Conservation (phyloP, 35 echinoderm and acorn worm species). For the Apostichopus japonicus region DNA sequence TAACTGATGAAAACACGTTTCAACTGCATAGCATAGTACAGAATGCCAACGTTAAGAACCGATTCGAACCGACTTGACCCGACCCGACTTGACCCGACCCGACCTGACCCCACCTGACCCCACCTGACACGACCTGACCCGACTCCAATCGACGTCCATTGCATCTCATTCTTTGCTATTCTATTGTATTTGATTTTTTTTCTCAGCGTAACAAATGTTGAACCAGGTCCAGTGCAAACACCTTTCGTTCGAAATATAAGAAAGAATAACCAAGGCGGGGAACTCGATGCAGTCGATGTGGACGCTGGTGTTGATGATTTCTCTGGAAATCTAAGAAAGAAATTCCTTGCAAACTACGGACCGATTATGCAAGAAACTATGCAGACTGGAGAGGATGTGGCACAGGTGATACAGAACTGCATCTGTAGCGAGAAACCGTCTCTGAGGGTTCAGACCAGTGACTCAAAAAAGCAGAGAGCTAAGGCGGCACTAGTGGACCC, state of each 20-base stretch:
- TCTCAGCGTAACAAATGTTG: not conserved
- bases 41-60: no score
- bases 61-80: no score
- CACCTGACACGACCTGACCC: not conserved
- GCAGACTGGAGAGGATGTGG: not conserved
- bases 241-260: not conserved
- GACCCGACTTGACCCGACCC: no score
- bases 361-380: not conserved
- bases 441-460: not conserved
- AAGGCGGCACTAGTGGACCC: not conserved
- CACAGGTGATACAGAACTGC: not conserved
- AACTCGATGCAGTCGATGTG: not conserved
- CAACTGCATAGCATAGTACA: no score
- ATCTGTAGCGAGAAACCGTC: not conserved
- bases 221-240: slow-evolving; percentile 5
- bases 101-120: no score
- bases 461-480: not conserved
- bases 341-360: not conserved
- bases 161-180: not conserved
- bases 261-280: not conserved
- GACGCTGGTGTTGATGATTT: not conserved
- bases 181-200: not conserved
- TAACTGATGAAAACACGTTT: no score
- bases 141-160: not conserved
- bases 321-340: not conserved